phyloP scores from a whole-genome alignment of 2,888 invertebrate genomes.

The Limnephilus marmoratus region DNA sequence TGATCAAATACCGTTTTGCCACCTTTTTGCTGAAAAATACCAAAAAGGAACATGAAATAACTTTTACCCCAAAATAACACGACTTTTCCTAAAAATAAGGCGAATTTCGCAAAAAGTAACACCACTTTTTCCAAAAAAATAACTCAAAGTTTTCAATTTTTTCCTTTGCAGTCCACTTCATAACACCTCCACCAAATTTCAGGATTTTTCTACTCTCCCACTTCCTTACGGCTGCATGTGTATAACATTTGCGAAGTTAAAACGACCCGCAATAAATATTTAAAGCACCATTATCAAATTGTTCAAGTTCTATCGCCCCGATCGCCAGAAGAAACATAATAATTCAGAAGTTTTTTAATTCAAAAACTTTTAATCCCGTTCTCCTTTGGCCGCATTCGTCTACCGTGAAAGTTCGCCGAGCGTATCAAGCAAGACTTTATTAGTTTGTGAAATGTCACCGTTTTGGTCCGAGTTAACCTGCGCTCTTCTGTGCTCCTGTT shows the following conservation, averaged over 20 bases:
- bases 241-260: slow-evolving; percentile 12
- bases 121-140: too few relatives aligned
- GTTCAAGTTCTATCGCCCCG: slow-evolving; percentile 31
- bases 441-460: slow-evolving; percentile 63
- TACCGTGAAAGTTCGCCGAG: slow-evolving; percentile 55
- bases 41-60: too few relatives aligned
- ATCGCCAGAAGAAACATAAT: slow-evolving; percentile 62
- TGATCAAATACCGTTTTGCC: too few relatives aligned
- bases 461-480: slow-evolving; percentile 15
- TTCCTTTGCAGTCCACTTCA: neutral
- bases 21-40: too few relatives aligned
- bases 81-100: too few relatives aligned
- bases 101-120: too few relatives aligned
- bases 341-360: slow-evolving; percentile 65
- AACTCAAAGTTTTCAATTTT: too few relatives aligned
- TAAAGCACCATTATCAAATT: slow-evolving; percentile 36
- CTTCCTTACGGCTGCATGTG: neutral
- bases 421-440: slow-evolving; percentile 63
- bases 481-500: neutral
- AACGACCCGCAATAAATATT: slow-evolving; percentile 28
- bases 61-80: too few relatives aligned
- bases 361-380: slow-evolving; percentile 65
- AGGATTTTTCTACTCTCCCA: neutral
- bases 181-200: neutral
- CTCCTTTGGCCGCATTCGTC: slow-evolving; percentile 52